Evolutionary conservation across 2,113 vertebrate species (phyloP), one percentile per base, ranked within the genome.

Genomic region (Ploceus nigricollis): DNA sequence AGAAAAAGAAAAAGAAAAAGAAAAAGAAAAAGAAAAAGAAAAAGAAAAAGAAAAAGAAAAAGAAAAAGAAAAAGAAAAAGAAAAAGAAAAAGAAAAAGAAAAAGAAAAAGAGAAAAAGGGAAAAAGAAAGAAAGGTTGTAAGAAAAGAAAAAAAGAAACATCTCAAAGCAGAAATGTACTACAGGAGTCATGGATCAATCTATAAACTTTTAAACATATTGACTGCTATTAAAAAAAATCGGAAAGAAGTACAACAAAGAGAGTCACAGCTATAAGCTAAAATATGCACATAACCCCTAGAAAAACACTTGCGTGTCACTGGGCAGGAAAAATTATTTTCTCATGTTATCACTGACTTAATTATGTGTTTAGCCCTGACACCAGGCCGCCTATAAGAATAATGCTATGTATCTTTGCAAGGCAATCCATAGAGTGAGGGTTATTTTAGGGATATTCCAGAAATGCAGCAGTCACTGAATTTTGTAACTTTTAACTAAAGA

Each of bases 121-220:
- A 16, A 17, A 45, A n/a, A 17, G 1, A 53, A 79, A 40, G n/a
- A 39, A 17, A 28, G 4, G 14, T 35, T 53, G 31, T 40, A 85
- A 72, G 37, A 13, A 70, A 82, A 94, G 88, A 91, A 94, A 84
- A 72, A 82, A 84, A 91, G 88, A 92, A 95, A 82, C 54, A 58
- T 51, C 27, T 60, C 42, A 68, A 73, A 84, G 85, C 77, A 94
- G 58, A 82, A 87, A 68, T 72, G 54, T 72, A 82, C 47, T 70
- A 95, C 2, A 9, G 15, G 27, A 88, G 71, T 79, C 47, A 88
- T 1, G 3, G 56, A 84, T 83, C n/a, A 53, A 68, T 10, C 27
- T 57, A 48, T 15, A 87, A 93, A 93, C 87, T 73, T 92, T 50
- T 54, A 84, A 91, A 82, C 3, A 39, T 10, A 42, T 21, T 71